Base-by-base conservation (phyloP, 2,888 invertebrate genomes). In the Smittia sp. region DNA sequence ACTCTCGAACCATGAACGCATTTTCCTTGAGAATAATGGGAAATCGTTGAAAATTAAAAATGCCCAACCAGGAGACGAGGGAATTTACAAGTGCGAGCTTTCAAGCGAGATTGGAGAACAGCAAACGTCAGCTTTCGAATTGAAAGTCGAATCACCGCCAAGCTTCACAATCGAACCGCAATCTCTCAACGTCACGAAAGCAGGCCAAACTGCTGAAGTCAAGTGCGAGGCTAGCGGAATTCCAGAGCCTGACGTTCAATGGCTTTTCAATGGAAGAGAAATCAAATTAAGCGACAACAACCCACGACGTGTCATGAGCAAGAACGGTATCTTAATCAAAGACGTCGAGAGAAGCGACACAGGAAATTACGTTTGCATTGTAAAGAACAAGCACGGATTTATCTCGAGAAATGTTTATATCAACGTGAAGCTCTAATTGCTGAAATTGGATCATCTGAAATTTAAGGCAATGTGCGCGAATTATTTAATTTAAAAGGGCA, bases 361-460 rank as follows among this genome's bases (percentile, higher is more conserved):
- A 4, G 68, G 68, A 11, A 68, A 68, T 41, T 68, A 68, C 24
- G 68, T 13, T 13, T 68, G 68, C 20, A 41, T 46, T 46, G 41
- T 41, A 24, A 68, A 41, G 24, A 68, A 46, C 24, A 22, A 41
- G 24, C 46, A 39, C 22, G 68, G 68, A 13, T 68, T 22, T 41
- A n/a, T 41, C n/a, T 68, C 24, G 41, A 18, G n/a, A 41, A 46
- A 68, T 20, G 24, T 68, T 46, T 68, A 68, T 24, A 15, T 68
- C 11, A 20, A 68, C 24, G 46, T 46, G 11, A 32, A 32, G 9
- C 32, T 9, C 9, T 32, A 32, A 32, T 32, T 32, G 9, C 32
- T 32, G 32, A 3, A 32, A 32, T 9, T 32, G 3, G 32, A 32
- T 32, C 9, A 32, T 32, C 32, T 32, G 32, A 32, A 32, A 32